Percentiles rank a stretch among this genome's conserved stretches.
These are phyloP conservation scores for Masticophis lateralis DNA, from an alignment of 2,797 vertebrate species.

Conservation along the genomic window DNA sequence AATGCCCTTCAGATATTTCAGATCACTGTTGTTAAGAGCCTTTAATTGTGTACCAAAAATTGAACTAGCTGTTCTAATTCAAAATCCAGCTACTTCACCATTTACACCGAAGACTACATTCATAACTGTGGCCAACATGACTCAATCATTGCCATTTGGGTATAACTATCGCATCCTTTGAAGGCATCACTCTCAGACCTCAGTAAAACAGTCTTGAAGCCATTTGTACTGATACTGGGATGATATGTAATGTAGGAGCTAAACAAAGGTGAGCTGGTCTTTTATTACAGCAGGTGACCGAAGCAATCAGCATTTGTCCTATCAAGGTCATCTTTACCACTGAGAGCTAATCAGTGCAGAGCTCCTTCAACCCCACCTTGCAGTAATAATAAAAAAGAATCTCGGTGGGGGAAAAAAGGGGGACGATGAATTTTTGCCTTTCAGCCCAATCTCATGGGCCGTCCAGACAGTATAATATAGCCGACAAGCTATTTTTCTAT, in stretches of 20 bases:
- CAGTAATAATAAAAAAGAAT: not conserved
- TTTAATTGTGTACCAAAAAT: not conserved
- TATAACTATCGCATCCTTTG: not conserved
- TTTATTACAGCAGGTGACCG: not conserved
- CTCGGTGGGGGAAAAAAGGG: not conserved
- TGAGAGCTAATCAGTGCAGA: not conserved
- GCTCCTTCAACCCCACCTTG: not conserved
- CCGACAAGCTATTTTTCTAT: too few relatives aligned
- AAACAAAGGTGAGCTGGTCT: not conserved
- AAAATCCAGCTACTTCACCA: not conserved
- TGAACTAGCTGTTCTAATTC: not conserved
- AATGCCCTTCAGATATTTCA: not conserved
- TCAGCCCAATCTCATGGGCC: too few relatives aligned
- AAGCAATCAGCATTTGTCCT: not conserved
- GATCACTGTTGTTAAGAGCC: not conserved
- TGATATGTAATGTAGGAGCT: not conserved
- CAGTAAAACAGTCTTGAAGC: not conserved
- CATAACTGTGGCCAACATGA: not conserved
- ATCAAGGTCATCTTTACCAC: not conserved
- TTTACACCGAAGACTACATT: not conserved
- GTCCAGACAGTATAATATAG: too few relatives aligned
- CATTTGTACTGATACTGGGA: not conserved
- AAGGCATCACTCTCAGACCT: not conserved
- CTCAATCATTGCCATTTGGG: not conserved
- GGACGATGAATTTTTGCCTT: too few relatives aligned